Conservation (phyloP, 1,140 invertebrate genomes). For the Epicauta chinensis region DNA sequence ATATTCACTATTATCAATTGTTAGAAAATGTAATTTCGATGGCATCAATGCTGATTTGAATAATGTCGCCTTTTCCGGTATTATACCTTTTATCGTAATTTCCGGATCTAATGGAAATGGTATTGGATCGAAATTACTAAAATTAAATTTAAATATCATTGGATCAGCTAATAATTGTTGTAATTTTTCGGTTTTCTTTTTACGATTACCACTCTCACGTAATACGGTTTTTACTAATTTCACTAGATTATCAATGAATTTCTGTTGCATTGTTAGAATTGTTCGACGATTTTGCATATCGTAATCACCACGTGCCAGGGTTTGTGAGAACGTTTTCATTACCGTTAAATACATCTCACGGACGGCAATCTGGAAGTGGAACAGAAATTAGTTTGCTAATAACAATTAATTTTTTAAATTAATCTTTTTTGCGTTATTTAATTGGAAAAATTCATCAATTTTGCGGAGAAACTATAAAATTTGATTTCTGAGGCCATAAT, state of each 20-base stretch:
- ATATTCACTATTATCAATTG: slow-evolving; percentile 77
- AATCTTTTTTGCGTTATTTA: too few relatives aligned
- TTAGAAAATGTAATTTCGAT: slow-evolving; percentile 88
- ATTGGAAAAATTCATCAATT: too few relatives aligned
- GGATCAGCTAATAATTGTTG: slow-evolving; percentile 76
- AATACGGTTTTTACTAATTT: slow-evolving; percentile 86
- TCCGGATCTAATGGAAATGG: slow-evolving; percentile 92
- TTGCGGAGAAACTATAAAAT: too few relatives aligned
- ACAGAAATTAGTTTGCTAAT: too few relatives aligned
- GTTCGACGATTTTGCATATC: slow-evolving; percentile 64
- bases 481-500: too few relatives aligned
- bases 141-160: slow-evolving; percentile 75
- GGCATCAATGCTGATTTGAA: slow-evolving; percentile 99
- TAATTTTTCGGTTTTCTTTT: slow-evolving; percentile 85
- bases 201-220: slow-evolving; percentile 84
- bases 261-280: slow-evolving; percentile 74
- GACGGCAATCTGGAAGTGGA: slow-evolving; percentile 42
- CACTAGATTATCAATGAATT: slow-evolving; percentile 88
- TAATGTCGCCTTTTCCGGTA: slow-evolving; percentile 81
- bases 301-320: slow-evolving; percentile 54
- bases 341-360: slow-evolving; percentile 86
- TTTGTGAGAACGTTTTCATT: slow-evolving; percentile 77
- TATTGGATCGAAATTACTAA: slow-evolving; percentile 85
- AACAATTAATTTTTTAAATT: too few relatives aligned
- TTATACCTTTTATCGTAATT: slow-evolving; percentile 83